Conservation (phyloP, 2,888 invertebrate species). For the Merodon equestris region DNA sequence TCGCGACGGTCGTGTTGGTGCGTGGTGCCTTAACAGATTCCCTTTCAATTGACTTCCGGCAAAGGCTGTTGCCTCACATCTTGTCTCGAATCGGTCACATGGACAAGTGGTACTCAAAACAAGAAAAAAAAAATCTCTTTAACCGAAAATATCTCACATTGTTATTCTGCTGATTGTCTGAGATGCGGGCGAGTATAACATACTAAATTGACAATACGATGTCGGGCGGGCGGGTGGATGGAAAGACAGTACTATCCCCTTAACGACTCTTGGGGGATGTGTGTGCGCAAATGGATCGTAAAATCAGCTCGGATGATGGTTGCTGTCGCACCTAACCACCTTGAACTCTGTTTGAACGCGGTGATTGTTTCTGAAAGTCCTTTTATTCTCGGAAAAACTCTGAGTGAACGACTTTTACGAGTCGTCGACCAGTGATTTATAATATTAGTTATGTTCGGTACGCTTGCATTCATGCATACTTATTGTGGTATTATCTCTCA, state of each 20-base stretch:
- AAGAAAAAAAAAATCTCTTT: neutral
- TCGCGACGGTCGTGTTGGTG: constrained; percentile 10
- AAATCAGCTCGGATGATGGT: neutral
- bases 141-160: constrained; percentile 20
- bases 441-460: neutral
- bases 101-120: too few relatives aligned
- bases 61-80: neutral
- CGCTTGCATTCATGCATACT: constrained; percentile 47
- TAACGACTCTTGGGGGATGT: constrained; percentile 20
- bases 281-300: neutral
- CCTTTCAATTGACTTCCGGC: constrained; percentile 48
- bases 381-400: constrained; percentile 1
- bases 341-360: constrained; percentile 22
- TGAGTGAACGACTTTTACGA: constrained; percentile 9
- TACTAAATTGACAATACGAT: neutral
- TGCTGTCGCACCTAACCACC: constrained; percentile 21
- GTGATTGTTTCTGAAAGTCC: neutral
- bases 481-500: constrained; percentile 15
- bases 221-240: too few relatives aligned
- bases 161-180: constrained; percentile 21
- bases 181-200: constrained; percentile 45
- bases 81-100: neutral
- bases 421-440: constrained; percentile 21
- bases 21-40: constrained; percentile 20
- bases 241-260: neutral